Percentiles rank a stretch among this genome's conserved stretches.
These are phyloP conservation scores for Drosophila tropicalis DNA, from an alignment of 1,140 invertebrate species.

Conservation along the genomic window DNA sequence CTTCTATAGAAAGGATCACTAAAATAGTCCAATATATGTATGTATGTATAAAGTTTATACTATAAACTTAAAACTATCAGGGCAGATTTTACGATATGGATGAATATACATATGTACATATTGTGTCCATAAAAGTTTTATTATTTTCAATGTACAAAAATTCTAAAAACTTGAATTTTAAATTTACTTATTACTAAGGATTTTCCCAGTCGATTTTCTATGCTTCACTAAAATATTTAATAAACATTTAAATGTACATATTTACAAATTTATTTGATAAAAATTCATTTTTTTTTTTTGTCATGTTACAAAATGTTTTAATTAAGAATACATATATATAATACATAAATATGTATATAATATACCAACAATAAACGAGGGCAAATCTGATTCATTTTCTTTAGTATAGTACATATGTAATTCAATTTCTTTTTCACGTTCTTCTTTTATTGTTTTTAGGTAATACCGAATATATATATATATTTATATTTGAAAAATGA, in stretches of 20 bases:
- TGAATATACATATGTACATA: no score
- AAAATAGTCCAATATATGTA: no score
- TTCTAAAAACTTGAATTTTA: no score
- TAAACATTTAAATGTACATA: conserved; percentile 45
- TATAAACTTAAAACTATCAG: no score
- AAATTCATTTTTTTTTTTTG: conserved; percentile 58
- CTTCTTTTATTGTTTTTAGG: conserved; percentile 47
- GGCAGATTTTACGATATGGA: no score
- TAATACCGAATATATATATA: conserved; percentile 62
- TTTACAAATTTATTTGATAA: conserved; percentile 75
- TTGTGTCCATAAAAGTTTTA: no score
- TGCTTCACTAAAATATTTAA: no score
- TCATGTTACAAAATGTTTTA: conserved; percentile 71
- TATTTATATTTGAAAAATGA: conserved; percentile 46
- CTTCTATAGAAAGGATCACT: no score
- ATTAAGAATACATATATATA: conserved; percentile 64
- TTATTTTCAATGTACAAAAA: no score
- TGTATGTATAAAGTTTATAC: no score
- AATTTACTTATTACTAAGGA: no score
- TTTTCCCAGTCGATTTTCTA: no score
- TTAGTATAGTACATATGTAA: conserved; percentile 55
- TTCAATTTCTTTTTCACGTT: conserved; percentile 52
- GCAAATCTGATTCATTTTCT: conserved; percentile 39
- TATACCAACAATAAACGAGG: conserved; percentile 66
- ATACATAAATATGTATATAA: conserved; percentile 43